phyloP scores from a whole-genome alignment of 1,140 invertebrate genomes.

The Littorina saxatilis region DNA sequence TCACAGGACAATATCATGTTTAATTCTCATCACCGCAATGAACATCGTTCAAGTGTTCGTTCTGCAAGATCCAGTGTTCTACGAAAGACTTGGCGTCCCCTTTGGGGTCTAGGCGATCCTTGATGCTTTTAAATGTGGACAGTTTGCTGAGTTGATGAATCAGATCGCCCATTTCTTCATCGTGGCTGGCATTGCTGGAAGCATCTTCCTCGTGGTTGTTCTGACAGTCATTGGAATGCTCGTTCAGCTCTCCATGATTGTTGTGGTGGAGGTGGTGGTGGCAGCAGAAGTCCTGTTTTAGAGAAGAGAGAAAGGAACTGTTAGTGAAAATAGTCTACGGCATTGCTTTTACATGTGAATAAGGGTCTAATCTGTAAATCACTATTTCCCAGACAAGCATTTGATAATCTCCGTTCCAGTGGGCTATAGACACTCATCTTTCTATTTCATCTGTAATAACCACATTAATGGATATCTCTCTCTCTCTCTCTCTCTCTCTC shows the following conservation, averaged over 20 bases:
- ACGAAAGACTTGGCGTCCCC: neutral
- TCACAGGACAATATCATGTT: too few species aligned
- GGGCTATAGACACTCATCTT: too few species aligned
- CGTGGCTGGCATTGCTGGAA: constrained; percentile 2
- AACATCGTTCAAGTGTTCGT: neutral
- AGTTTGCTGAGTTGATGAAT: neutral
- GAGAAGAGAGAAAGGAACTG: too few species aligned
- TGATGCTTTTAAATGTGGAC: neutral
- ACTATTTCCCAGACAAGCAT: too few species aligned
- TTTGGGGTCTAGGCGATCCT: constrained; percentile 8
- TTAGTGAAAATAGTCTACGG: too few species aligned
- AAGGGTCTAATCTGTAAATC: too few species aligned
- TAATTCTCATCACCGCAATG: too few species aligned
- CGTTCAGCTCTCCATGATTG: neutral
- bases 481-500: too few species aligned
- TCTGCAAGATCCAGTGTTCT: constrained; percentile 20
- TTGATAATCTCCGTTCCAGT: too few species aligned
- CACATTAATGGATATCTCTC: too few species aligned
- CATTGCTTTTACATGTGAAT: too few species aligned
- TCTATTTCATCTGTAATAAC: too few species aligned
- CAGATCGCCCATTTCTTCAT: neutral
- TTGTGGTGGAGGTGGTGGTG: constrained; percentile 5
- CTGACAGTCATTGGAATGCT: neutral
- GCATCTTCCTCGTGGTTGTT: neutral
- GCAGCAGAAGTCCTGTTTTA: neutral